A percentile compares a stretch with the other conserved stretches of the same genome.
phyloP scores from a whole-genome alignment of 1,140 invertebrate genomes.

The Drosophila athabasca region DNA sequence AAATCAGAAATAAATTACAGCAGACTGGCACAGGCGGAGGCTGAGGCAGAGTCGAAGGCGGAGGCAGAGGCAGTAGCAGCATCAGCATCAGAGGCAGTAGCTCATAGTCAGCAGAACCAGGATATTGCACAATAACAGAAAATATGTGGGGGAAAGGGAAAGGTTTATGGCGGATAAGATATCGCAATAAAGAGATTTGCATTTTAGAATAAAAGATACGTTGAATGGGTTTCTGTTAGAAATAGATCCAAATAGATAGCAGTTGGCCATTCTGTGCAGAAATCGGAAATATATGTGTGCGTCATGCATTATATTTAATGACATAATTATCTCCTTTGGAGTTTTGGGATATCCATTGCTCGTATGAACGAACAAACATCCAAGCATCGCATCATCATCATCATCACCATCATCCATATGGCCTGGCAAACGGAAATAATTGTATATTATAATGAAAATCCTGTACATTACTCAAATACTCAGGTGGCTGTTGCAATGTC shows the following conservation, averaged over 20 bases:
- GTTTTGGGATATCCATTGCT: too few species aligned
- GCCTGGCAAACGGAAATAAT: slow-evolving; percentile 50
- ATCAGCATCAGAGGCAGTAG: slow-evolving; percentile 46
- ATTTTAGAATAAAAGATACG: too few species aligned
- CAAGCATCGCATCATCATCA: not conserved
- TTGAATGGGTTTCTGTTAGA: too few species aligned
- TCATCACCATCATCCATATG: not conserved
- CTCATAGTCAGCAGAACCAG: slow-evolving; percentile 60
- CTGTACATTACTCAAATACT: slow-evolving; percentile 76
- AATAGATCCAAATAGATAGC: too few species aligned
- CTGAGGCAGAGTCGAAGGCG: not conserved
- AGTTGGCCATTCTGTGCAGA: too few species aligned
- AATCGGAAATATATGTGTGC: too few species aligned
- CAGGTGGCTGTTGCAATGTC: slow-evolving; percentile 67
- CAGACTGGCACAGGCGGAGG: slow-evolving; percentile 23
- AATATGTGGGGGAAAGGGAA: not conserved
- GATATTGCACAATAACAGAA: slow-evolving; percentile 32
- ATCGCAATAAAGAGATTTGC: too few species aligned
- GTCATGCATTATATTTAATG: too few species aligned
- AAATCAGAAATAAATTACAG: slow-evolving; percentile 79
- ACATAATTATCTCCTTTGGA: too few species aligned
- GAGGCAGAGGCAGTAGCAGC: not conserved
- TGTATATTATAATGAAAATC: slow-evolving; percentile 79
- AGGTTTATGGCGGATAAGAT: too few species aligned
- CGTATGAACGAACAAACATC: slow-evolving; percentile 1